Base-by-base conservation (phyloP, 2,113 vertebrate species). In the Brachypteracias leptosomus region DNA sequence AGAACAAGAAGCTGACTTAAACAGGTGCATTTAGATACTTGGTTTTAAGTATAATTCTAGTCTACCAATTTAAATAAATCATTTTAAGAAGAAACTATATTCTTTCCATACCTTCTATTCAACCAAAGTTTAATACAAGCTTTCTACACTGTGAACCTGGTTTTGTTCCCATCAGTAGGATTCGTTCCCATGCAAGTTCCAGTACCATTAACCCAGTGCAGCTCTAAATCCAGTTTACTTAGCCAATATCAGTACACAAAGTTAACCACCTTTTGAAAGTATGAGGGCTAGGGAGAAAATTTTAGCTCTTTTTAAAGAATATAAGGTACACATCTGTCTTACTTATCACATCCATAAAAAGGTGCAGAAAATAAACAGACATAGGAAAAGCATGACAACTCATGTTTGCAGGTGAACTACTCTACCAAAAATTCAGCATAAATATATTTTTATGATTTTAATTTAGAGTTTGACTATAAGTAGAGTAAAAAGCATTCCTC, bases 1-100 rank as follows among this genome's bases (percentile, higher is more conserved):
- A 98, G 98, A 98, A 98, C 97, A 97, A 98, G 98, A 98, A 98
- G 97, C 97, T 97, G 95, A 95, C 97, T 97, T 97, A 97, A 98
- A 97, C 98, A 98, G 98, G 98, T 98, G 98, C 97, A 98, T 98
- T 96, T 96, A 97, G 97, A 97, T 96, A 94, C 97, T 97, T 95
- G 89, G 94, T 97, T 97, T 97, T 97, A 97, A 98, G 97, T 95
- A 98, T 95, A 98, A 97, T 98, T 98, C 97, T 98, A 96, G 97
- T 97, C 95, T 96, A 96, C 97, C 94, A 97, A 96, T 98, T 98
- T 98, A 97, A 97, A 98, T 98, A 98, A 98, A 98, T 98, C 97
- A 98, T 98, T 98, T 98, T 97, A 97, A 98, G 96, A 97, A 98
- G 96, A 97, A 98, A 97, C 71, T 94, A 81, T 98, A 95, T 97